phyloP scores from a whole-genome alignment of 2,888 invertebrate genomes.

The Schizaphis graminum region DNA sequence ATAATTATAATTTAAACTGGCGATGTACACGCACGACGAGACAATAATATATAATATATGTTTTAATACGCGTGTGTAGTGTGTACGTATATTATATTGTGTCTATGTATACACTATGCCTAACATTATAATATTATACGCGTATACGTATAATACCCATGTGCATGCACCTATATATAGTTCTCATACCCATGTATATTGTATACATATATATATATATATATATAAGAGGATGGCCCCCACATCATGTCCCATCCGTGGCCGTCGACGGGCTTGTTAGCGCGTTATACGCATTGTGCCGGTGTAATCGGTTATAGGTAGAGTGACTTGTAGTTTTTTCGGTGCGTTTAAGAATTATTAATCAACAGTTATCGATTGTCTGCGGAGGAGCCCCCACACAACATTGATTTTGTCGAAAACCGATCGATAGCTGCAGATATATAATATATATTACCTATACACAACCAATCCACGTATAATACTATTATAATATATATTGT shows the following conservation, averaged over 20 bases:
- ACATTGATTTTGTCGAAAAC: slow-evolving; percentile 64
- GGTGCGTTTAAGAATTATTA: slow-evolving; percentile 67
- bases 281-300: slow-evolving; percentile 62
- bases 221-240: background rate
- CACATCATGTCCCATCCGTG: background rate
- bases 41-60: slow-evolving; percentile 10
- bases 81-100: background rate
- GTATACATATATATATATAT: too few species aligned
- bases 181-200: background rate
- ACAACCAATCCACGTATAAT: background rate
- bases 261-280: slow-evolving; percentile 64
- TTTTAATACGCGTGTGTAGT: background rate
- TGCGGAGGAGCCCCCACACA: slow-evolving; percentile 25
- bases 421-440: slow-evolving; percentile 48
- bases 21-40: slow-evolving; percentile 14
- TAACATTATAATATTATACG: background rate
- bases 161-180: background rate
- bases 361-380: slow-evolving; percentile 63
- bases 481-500: slow-evolving; percentile 1
- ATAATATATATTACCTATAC: background rate
- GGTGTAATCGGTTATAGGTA: slow-evolving; percentile 64
- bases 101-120: background rate
- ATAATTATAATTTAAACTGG: slow-evolving; percentile 17
- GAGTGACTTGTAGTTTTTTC: slow-evolving; percentile 67
- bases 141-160: background rate